Evolutionary conservation across 2,113 vertebrate species (phyloP).

Genomic region (Baryphthengus martii): DNA sequence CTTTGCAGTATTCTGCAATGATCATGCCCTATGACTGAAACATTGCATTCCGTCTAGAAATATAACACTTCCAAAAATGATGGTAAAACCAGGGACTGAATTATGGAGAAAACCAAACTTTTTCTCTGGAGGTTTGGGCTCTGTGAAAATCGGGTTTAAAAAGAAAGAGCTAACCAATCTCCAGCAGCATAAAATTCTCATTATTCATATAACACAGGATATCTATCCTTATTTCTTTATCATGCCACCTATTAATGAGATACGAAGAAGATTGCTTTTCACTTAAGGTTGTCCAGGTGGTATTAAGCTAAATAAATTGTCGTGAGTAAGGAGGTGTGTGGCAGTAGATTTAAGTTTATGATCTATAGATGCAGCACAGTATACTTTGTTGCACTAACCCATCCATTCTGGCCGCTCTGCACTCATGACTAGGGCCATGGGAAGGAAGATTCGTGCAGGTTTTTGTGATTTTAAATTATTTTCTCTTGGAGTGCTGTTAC

Average conservation of each 20-base stretch:
- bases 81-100: not conserved
- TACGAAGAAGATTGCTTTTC: not conserved
- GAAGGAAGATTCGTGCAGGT: not conserved
- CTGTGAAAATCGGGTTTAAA: not conserved
- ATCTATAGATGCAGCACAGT: not conserved
- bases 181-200: not conserved
- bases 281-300: not conserved
- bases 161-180: not conserved
- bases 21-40: not conserved
- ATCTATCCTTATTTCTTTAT: not conserved
- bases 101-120: not conserved
- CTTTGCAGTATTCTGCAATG: not conserved
- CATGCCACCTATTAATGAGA: not conserved
- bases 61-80: not conserved
- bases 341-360: not conserved
- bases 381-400: not conserved
- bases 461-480: not conserved
- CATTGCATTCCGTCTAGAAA: not conserved
- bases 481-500: not conserved
- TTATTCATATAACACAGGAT: not conserved
- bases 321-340: not conserved
- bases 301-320: not conserved
- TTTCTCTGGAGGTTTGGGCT: not conserved
- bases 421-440: not conserved
- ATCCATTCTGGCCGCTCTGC: not conserved